Evolutionary conservation across 2,888 invertebrate species (phyloP), one percentile per base, ranked within the genome.

Genomic region (Lycophotia porphyrea): DNA sequence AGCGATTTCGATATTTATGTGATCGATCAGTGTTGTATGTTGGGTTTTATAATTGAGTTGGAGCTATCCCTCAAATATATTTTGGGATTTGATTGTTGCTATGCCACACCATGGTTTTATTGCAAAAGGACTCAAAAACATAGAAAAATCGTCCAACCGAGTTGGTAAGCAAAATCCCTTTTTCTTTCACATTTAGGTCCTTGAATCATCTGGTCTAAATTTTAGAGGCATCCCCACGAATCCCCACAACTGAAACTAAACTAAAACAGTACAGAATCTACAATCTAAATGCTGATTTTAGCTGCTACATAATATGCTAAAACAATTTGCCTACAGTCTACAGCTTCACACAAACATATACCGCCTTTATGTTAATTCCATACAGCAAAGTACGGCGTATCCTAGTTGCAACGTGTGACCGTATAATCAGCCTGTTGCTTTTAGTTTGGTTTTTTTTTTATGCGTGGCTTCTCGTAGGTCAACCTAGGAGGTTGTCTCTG

Each of bases 341-440:
- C 31, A 58, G 18, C 11, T 47, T 21, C 42, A 71, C 27, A 47
- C 36, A 5, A n/a, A 66, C 13, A 61, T 5, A 27, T 21, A 68
- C 31, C 9, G 0, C 31, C 36, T 61, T 69, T 31, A 61, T 79
- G 71, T 66, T 52, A 55, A 71, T 60, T 68, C 60, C 27, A 31
- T 39, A 60, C 69, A 64, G 52, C 44, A 73, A 58, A 66, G 61
- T 39, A 58, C 61, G 60, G 44, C 24, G 47, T 60, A 63, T 68
- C 64, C 73, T 71, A 55, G 70, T 74, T 75, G 60, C 42, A 67
- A 78, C 65, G 70, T 71, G 73, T 76, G 71, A 39, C 34, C 24
- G 1, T 61, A 21, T 66, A 61, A 69, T 64, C 39, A 67, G 69
- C 66, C 63, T 80, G 81, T 82, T 80, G 71, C 74, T 64, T 73